phyloP scores from a whole-genome alignment of 2,113 vertebrate species.

The Triplophysa rosa region DNA sequence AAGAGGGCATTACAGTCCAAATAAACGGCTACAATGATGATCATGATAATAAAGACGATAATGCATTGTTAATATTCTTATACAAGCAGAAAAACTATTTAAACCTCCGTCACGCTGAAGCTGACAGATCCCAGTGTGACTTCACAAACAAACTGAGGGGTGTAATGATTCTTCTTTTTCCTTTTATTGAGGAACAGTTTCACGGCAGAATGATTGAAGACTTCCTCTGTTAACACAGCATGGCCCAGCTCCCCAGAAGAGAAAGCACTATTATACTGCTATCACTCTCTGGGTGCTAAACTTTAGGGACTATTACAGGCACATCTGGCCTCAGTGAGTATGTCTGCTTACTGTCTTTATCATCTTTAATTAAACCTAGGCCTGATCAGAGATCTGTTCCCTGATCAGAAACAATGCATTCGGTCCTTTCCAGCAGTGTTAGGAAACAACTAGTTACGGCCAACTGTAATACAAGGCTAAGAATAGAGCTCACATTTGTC shows the following conservation, averaged over 20 bases:
- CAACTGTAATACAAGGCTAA: conserved; percentile 57
- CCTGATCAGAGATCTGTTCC: conserved; percentile 45
- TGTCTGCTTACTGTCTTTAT: conserved; percentile 43
- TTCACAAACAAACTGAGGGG: conserved; percentile 13
- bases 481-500: conserved; percentile 55
- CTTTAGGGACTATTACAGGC: conserved; percentile 7
- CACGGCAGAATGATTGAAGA: conserved; percentile 44
- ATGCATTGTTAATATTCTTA: neutral
- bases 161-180: conserved; percentile 3
- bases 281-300: neutral
- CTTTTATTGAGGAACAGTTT: conserved; percentile 24
- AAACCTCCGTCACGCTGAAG: neutral
- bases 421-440: conserved; percentile 48
- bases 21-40: conserved; percentile 7
- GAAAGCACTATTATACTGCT: conserved; percentile 11
- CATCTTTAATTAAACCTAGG: conserved; percentile 41
- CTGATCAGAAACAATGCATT: conserved; percentile 46
- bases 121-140: conserved; percentile 21
- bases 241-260: conserved; percentile 5
- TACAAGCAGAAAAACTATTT: neutral
- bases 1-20: neutral
- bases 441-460: conserved; percentile 49
- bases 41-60: conserved; percentile 6
- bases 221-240: conserved; percentile 39
- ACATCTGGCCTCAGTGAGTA: neutral